Evolutionary conservation across 2,113 vertebrate species (phyloP), one percentile per base, ranked within the genome.

Genomic region (Pitta sordida): DNA sequence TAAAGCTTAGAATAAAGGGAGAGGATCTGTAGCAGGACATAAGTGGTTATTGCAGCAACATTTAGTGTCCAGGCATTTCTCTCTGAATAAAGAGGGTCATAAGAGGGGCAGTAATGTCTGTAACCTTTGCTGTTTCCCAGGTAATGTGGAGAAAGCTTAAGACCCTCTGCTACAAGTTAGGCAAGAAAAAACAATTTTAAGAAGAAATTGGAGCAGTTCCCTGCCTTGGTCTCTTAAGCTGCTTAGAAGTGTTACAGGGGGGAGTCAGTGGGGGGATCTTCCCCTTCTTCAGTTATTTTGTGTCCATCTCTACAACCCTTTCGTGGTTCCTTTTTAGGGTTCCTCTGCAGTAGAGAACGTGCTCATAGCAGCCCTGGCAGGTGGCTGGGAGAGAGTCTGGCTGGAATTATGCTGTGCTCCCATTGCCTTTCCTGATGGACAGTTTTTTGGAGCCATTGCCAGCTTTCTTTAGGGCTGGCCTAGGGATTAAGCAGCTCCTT

Each of bases 271-370:
- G 15, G 15, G n/a, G 32, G 7, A 8, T 77, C 41, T 51, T 83
- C 15, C 17, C 81, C 34, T 44, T 83, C 41, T 86, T 74, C 51
- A 21, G 3, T 52, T 52, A 8, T 30, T 81, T 86, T 73, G 48
- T 56, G 51, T 60, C 13, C 23, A 30, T 58, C 34, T 62, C 51
- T 68, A 21, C 41, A 24, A 26, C 4, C 3, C 21, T 52, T 73
- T 9, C 2, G 36, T 78, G 0, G 0, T 32, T 74, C 19, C 24
- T 41, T 4, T 41, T 68, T 26, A 17, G 59, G 26, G 39, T 59
- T 37, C 16, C n/a, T 13, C 18, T 2, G 15, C 55, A 46, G 62
- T 17, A 27, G 43, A 36, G 59, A 30, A 15, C 27, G 18, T 69
- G 32, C 9, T 1, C 16, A 2, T 1, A 41, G 58, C 70, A 76